Percentiles rank a stretch among this genome's conserved stretches.
phyloP scores from a whole-genome alignment of 1,140 invertebrate species.

The Trichonephila inaurata region DNA sequence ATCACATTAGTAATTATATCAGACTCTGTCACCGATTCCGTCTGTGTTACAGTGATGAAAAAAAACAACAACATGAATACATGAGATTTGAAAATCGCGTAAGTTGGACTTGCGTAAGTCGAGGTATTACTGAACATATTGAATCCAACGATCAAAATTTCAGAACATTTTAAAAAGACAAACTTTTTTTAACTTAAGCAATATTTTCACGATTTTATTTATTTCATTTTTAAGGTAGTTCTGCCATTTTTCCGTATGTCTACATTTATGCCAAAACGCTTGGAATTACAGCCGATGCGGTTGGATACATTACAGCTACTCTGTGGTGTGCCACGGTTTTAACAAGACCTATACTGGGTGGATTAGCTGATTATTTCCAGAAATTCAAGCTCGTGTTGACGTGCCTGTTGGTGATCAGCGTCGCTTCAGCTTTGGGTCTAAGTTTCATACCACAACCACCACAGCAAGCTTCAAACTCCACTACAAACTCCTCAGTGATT shows the following conservation, averaged over 20 bases:
- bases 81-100: no score
- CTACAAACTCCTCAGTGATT: neutral
- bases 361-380: constrained; percentile 79
- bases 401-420: constrained; percentile 59
- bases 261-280: constrained; percentile 80
- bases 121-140: no score
- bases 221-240: constrained; percentile 78
- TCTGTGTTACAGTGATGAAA: no score
- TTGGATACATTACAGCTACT: constrained; percentile 79
- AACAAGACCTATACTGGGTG: constrained; percentile 79
- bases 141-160: no score
- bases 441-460: constrained; percentile 39
- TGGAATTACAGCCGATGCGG: constrained; percentile 78
- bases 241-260: constrained; percentile 80
- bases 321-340: constrained; percentile 80
- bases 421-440: constrained; percentile 46
- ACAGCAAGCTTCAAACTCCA: neutral
- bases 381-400: constrained; percentile 78
- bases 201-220: constrained; percentile 79
- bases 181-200: constrained; percentile 83
- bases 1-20: no score
- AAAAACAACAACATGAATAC: no score
- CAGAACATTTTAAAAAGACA: no score
- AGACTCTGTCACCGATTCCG: no score
- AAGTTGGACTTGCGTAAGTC: no score